phyloP scores from a whole-genome alignment of 1,140 invertebrate genomes.

The Drosophila melanica region DNA sequence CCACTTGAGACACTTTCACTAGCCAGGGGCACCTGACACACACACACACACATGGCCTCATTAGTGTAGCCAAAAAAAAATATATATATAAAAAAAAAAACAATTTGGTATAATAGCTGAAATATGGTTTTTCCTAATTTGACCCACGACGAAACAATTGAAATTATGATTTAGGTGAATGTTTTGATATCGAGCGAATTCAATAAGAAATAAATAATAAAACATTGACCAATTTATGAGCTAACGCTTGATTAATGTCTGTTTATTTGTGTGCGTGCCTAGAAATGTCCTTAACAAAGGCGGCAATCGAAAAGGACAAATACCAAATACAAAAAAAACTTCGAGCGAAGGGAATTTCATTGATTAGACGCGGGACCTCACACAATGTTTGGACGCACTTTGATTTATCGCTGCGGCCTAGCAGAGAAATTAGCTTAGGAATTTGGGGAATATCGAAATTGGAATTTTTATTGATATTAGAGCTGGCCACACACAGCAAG shows the following conservation, averaged over 20 bases:
- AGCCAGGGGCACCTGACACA: slow-evolving; percentile 14
- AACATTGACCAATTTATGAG: slow-evolving; percentile 51
- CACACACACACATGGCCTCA: slow-evolving; percentile 15
- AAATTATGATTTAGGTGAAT: slow-evolving; percentile 71
- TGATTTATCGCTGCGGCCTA: slow-evolving; percentile 64
- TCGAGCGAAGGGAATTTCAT: slow-evolving; percentile 50
- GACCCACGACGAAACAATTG: slow-evolving; percentile 55
- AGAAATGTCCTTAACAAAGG: slow-evolving; percentile 34
- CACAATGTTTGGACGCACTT: slow-evolving; percentile 55
- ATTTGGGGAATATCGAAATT: slow-evolving; percentile 37
- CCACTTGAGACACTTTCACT: slow-evolving; percentile 10
- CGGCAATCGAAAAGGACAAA: slow-evolving; percentile 37
- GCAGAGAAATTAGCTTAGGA: slow-evolving; percentile 64
- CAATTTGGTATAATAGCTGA: slow-evolving; percentile 27
- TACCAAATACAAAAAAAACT: slow-evolving; percentile 17
- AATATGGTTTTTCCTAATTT: slow-evolving; percentile 23
- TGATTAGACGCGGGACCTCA: slow-evolving; percentile 69
- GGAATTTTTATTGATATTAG: slow-evolving; percentile 19
- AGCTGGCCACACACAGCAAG: slow-evolving; percentile 45
- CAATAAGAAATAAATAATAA: slow-evolving; percentile 64
- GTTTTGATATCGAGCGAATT: slow-evolving; percentile 60
- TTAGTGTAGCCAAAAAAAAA: slow-evolving; percentile 1
- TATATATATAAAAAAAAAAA: not conserved
- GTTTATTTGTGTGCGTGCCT: not conserved
- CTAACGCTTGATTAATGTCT: slow-evolving; percentile 57